A percentile compares a stretch with the other conserved stretches of the same genome.
phyloP scores from a whole-genome alignment of 2,797 vertebrate species.

The Alca torda region DNA sequence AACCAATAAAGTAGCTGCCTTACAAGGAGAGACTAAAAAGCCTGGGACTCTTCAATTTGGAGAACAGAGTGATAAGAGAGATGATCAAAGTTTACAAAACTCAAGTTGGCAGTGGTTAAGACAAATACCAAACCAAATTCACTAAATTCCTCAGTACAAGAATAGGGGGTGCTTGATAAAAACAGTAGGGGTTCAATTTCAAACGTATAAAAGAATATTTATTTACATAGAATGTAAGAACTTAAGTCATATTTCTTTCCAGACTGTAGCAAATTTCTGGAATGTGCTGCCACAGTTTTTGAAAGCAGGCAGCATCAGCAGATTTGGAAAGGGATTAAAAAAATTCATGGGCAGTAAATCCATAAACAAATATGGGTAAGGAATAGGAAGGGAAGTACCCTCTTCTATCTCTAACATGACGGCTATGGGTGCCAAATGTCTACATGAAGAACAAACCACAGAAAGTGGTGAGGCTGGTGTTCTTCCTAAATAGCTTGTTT shows the following conservation, averaged over 20 bases:
- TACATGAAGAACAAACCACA: background rate
- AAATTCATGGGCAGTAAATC: background rate
- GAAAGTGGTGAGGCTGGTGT: background rate
- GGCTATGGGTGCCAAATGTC: background rate
- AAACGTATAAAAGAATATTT: background rate
- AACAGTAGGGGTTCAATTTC: background rate
- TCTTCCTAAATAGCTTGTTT: background rate
- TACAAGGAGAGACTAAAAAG: background rate
- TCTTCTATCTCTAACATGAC: background rate
- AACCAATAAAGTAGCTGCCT: background rate
- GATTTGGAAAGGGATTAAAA: background rate
- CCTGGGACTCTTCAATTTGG: background rate
- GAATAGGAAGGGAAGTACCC: background rate
- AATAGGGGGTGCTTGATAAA: background rate
- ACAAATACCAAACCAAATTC: background rate
- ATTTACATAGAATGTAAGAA: background rate
- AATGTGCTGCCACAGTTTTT: background rate
- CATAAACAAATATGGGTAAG: background rate
- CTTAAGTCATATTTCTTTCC: background rate
- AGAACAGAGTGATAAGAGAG: background rate
- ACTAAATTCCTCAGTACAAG: background rate
- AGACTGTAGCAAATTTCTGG: background rate
- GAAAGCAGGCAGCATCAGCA: background rate
- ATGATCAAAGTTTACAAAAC: background rate
- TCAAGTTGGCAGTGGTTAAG: background rate